Conservation (phyloP, 1,140 invertebrate genomes). For the Eumeta japonica region DNA sequence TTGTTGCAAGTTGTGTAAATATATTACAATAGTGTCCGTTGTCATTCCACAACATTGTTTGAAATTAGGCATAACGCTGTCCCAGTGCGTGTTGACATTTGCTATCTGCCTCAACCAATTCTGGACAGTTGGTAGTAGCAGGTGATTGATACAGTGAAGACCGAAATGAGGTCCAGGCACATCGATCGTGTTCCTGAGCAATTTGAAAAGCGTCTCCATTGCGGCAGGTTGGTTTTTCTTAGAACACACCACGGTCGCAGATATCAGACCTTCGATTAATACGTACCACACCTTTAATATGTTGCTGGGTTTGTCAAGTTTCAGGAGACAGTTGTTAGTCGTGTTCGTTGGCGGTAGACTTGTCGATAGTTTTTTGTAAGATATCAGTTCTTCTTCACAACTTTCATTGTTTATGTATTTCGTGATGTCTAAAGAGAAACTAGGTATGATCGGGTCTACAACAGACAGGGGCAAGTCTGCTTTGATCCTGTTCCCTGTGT, state of each 20-base stretch:
- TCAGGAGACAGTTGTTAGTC: constrained; percentile 60
- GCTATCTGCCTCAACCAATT: constrained; percentile 80
- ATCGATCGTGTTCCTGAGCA: constrained; percentile 73
- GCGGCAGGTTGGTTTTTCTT: constrained; percentile 83
- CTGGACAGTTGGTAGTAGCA: constrained; percentile 86
- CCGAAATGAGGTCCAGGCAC: constrained; percentile 83
- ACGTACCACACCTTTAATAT: constrained; percentile 90
- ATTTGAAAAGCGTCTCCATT: constrained; percentile 82
- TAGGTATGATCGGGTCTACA: constrained; percentile 84
- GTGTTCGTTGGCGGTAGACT: constrained; percentile 60
- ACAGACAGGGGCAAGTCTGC: constrained; percentile 73
- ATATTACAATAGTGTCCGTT: constrained; percentile 87
- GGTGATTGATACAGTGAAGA: constrained; percentile 85
- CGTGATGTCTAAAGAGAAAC: constrained; percentile 52
- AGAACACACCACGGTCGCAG: constrained; percentile 77
- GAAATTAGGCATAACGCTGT: constrained; percentile 79
- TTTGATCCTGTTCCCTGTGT: constrained; percentile 84
- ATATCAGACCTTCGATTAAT: constrained; percentile 84
- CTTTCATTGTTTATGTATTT: constrained; percentile 51
- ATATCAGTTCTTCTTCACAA: constrained; percentile 56
- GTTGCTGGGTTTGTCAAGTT: constrained; percentile 79
- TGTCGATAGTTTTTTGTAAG: constrained; percentile 63
- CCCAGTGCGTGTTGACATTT: constrained; percentile 67
- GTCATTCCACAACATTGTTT: constrained; percentile 91
- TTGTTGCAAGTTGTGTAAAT: constrained; percentile 58